Evolutionary conservation across 2,797 vertebrate species (phyloP), one percentile per base, ranked within the genome.

Genomic region (Diglossa cyanea): DNA sequence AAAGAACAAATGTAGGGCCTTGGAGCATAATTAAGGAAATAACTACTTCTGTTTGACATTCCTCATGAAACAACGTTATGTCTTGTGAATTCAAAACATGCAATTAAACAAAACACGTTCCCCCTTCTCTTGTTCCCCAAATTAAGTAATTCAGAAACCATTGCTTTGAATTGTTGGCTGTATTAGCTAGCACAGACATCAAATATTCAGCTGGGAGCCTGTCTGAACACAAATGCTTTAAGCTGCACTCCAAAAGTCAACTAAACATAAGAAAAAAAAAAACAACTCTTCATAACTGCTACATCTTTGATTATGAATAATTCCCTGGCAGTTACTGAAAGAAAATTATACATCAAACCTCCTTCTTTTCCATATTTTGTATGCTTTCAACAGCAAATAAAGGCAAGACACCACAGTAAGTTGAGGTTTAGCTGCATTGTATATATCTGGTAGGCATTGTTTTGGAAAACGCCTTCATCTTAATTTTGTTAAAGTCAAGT

Each of bases 11-110:
- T 39, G 13, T 30, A 62, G 54, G 33, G 42, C 86, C 86, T 93
- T 75, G 44, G 66, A 95, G 88, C 65, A 75, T 62, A 90, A 90
- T 92, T 93, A 90, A 84, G 50, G 58, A 94, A 88, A 54, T 74
- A 84, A 77, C 54, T 86, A 57, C 60, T 80, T 90, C 40, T 90
- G 80, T 88, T 92, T 90, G 80, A 84, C 77, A 78, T 84, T 86
- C 44, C 71, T 86, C 77, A 75, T 61, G 57, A 81, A 94, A 88
- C 66, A 85, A 72, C 0, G 14, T 26, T 88, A 75, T 37, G 30
- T 81, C 54, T 55, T 67, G 66, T 72, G 83, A 90, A 94, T 93
- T 90, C 70, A 72, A 94, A 93, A 75, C 39, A 75, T 62, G 39
- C 42, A 84, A 75, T 88, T 86, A 86, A 90, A 88, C 33, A 95